A percentile compares a stretch with the other conserved stretches of the same genome.
Evolutionary conservation across 2,888 invertebrate species (phyloP).

Genomic region (Heliconius ismenius): DNA sequence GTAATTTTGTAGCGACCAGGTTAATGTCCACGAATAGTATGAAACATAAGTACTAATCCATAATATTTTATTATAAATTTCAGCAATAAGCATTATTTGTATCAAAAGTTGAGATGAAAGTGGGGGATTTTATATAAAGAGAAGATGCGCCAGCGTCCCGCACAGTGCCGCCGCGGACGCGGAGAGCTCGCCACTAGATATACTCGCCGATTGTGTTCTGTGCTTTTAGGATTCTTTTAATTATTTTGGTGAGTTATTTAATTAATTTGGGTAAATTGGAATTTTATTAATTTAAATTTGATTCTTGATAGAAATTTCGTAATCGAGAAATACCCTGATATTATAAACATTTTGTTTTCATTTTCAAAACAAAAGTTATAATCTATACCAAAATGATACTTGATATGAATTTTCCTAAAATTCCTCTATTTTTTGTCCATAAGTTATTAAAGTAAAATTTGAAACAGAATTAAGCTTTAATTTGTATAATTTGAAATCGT

Average conservation of each 20-base stretch:
- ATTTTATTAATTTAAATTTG: neutral
- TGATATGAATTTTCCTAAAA: too few species aligned
- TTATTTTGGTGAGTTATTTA: constrained; percentile 33
- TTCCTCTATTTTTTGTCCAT: too few species aligned
- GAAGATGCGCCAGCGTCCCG: constrained; percentile 55
- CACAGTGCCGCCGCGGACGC: constrained; percentile 55
- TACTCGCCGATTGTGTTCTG: constrained; percentile 31
- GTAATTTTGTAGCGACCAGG: neutral
- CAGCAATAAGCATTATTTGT: constrained; percentile 27
- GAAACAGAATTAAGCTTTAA: constrained; percentile 12
- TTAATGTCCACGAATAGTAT: neutral
- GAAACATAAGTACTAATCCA: constrained; percentile 8
- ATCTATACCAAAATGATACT: too few species aligned
- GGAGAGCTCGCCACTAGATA: neutral
- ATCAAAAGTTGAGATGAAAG: constrained; percentile 45
- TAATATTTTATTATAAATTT: constrained; percentile 26
- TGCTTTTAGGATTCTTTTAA: constrained; percentile 34
- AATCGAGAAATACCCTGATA: neutral
- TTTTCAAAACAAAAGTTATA: too few species aligned
- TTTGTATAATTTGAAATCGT: constrained; percentile 38
- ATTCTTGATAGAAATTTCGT: neutral
- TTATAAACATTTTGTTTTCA: too few species aligned
- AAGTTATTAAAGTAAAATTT: too few species aligned
- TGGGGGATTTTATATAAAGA: constrained; percentile 67
- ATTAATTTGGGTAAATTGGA: neutral